Base-by-base conservation (phyloP, 2,113 vertebrate genomes). In the Albula glossodonta region DNA sequence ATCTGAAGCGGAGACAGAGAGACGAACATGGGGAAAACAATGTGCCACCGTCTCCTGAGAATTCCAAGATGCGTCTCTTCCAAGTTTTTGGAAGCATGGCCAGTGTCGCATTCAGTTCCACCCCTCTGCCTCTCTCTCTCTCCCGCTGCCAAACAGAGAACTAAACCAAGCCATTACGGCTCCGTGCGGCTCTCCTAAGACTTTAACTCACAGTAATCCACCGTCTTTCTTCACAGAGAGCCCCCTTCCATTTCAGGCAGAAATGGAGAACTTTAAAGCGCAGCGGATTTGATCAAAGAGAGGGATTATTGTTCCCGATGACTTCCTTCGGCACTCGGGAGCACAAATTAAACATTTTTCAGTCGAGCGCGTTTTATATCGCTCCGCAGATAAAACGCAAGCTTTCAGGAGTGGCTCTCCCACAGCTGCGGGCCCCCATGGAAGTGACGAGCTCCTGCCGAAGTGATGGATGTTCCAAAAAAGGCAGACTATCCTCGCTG, bases 201-300 rank as follows among this genome's bases (percentile, higher is more conserved):
- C 81, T 82, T 78, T 78, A 78, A 84, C 56, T 48, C 60, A 41
- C 56, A 10, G 7, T 80, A 70, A 84, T 82, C 50, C 19, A 17
- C 17, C 25, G 2, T 25, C 63, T 84, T 80, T 78, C 79, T 51
- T 50, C 74, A n/a, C 74, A 51, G 79, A 77, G 83, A 15, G 80
- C 77, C 80, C 52, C 57, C 15, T 63, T 74, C 22, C 83, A 19
- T 87, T 78, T 83, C 85, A 84, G 66, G 53, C 82, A 70, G 66
- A 63, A 66, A 70, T 77, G 31, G 60, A 66, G 83, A 83, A 81
- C 83, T 84, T 17, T 51, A 63, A 66, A 83, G 84, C 60, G 51
- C 25, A 22, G 51, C 31, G 53, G 77, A 41, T 77, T 49, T 86
- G 84, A 87, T 89, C 86, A 89, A 86, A 89, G 84, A 53, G 17